Conservation (phyloP, 2,797 vertebrate species). For the Taeniopygia guttata region DNA sequence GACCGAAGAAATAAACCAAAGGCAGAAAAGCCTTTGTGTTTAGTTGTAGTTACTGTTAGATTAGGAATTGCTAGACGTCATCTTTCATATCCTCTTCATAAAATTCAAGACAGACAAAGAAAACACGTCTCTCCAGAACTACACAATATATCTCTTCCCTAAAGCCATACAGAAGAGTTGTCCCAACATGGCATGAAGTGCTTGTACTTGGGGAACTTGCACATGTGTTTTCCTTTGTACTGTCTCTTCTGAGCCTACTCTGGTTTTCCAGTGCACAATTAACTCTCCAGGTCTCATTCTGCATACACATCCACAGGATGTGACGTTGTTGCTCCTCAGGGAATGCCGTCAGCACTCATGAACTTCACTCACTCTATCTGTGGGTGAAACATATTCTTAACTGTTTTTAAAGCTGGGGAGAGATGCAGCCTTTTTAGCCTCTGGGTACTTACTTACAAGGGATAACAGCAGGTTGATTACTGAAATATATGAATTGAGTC, state of each 20-base stretch:
- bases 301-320: no score
- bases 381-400: not conserved
- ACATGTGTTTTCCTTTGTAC: not conserved
- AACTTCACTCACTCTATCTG: not conserved
- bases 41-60: not conserved
- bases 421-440: not conserved
- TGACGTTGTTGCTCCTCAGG: not conserved
- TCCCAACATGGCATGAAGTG: rapidly evolving
- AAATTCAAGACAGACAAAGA: not conserved
- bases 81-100: not conserved
- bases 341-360: not conserved
- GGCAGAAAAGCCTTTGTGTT: not conserved
- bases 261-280: not conserved
- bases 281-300: not conserved
- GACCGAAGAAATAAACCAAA: constrained; percentile 27
- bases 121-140: not conserved
- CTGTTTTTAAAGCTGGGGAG: not conserved
- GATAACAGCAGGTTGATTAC: not conserved
- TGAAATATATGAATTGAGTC: not conserved
- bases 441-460: not conserved
- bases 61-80: not conserved
- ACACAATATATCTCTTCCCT: not conserved
- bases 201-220: not conserved
- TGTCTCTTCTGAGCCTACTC: not conserved
- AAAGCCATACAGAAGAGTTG: not conserved